Base-by-base conservation (phyloP, 30 jellyfish, hydroid and myxozoan species). In the Hydractinia echinata region DNA sequence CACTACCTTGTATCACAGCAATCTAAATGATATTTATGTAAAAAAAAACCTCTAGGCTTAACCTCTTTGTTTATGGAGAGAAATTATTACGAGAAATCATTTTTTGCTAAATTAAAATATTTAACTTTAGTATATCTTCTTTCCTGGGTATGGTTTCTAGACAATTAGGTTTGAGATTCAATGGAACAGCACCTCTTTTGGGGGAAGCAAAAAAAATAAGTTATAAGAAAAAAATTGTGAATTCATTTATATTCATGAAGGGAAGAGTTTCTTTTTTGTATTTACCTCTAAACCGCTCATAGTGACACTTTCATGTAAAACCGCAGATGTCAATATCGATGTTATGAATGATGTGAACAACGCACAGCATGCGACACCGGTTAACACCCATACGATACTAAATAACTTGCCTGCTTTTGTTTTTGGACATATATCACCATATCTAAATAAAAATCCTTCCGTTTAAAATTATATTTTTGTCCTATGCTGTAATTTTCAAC, bases 331-430 rank as follows among this genome's bases (percentile, higher is more conserved):
- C 52, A 71, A 71, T 20, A 71, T 50, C 13, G 81, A 19, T 0
- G 81, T 71, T 50, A 71, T 71, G 81, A 19, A 71, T 15, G 81
- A 71, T 60, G 81, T 71, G 67, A 71, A 71, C 51, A 71, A 6
- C 8, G 81, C 81, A 71, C 81, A 71, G 81, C 55, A 20, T 10
- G 81, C 81, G 8, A 71, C 81, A 20, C 81, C 81, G 30, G 81
- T 71, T 39, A 71, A 20, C 66, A 71, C 81, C 81, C 81, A 71
- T n/a, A 71, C 66, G 8, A 71, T 71, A 15, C 81, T 71, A 58
- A 71, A 71, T 10, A 71, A 20, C n/a, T 50, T 30, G 15, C 81
- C 81, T 19, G 55, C 13, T 71, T 71, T 71, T 60, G 81, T 71
- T 50, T 71, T 71, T 13, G 81, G 81, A 52, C 81, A 71, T 8